Base-by-base conservation (phyloP, 2,888 invertebrate species). In the Pterostichus madidus region DNA sequence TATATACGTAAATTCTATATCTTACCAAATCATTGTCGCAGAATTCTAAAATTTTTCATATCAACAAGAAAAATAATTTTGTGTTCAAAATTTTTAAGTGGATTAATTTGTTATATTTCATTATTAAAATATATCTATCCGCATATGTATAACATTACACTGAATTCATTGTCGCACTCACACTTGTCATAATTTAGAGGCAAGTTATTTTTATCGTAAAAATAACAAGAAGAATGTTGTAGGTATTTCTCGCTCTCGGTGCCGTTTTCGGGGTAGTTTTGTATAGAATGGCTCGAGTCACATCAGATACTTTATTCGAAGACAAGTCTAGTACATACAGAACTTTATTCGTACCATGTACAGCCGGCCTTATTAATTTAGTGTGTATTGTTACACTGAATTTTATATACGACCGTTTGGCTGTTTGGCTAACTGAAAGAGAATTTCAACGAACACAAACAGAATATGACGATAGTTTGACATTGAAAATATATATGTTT, bases 391-490 rank as follows among this genome's bases (percentile, higher is more conserved):
- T 96, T 83, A 89, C 96, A 82, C 91, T 97, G 84, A 96, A 96
- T 89, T 92, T 92, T 87, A 90, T 93, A 32, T 95, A 95, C 87
- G 92, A 93, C 84, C 90, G 91, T 86, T 86, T 94, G 84, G 96
- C 95, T 0, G 91, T 93, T 49, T 92, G 91, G 87, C 90, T 96
- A 84, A 96, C 95, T 6, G 94, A 96, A 89, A 91, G 94, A 90
- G 94, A 96, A 90, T 91, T 94, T 86, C 93, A 94, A 86, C 91
- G 96, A 85, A 97, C 97, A 0, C 96, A 97, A 90, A 94, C 95
- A 4, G 96, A 97, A 89, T 97, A 95, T 88, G 97, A 97, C 86
- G 96, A 96, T 87, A 96, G 96, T 87, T 91, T 96, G 79, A 96
- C 97, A 2, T 90, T 97, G 85, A 97, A 97, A 90, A 95, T 97